Base-by-base conservation (phyloP, 1,140 invertebrate species). In the Formica exsecta region DNA sequence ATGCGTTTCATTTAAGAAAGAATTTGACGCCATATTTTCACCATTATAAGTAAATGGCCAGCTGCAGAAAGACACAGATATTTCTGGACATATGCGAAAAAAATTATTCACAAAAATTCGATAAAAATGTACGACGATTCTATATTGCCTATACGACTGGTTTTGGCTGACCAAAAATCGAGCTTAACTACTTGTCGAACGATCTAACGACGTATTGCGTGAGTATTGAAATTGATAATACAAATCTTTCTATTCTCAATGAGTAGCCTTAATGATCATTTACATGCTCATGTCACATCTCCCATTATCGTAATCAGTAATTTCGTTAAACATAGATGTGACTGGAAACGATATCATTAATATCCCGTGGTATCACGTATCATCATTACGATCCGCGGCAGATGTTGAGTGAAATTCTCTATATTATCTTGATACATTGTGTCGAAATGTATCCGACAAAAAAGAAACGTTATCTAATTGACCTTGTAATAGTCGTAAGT, bases 251-350 rank as follows among this genome's bases (percentile, higher is more conserved):
- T 61, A 81, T 61, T 61, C 79, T 36, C 66, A 4, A 7, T 32
- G 22, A 25, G 36, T 59, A 44, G 65, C 16, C 59, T 71, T 48
- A 44, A 70, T 41, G 16, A 61, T 81, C 66, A 44, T 73, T 59
- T 81, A 81, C 38, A 81, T 44, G 41, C 48, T 81, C 66, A 38
- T 19, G 22, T 73, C 74, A 83, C 68, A 73, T 3, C 25, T 59
- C 54, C 38, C 38, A 73, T 73, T 59, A 81, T 13, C 19, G 25
- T 73, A 81, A 81, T 51, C 38, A 32, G 48, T 83, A 83, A 74
- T 61, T 73, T 73, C 41, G 29, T 83, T 83, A 83, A 83, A 73
- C 54, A 73, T 36, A 83, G 68, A 83, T 73, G 68, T 61, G 73
- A 73, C 38, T 22, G 25, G 66, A 51, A 59, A 51, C 22, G 77